Evolutionary conservation across 2,797 vertebrate genomes (phyloP).

Genomic region (Chelmon rostratus): DNA sequence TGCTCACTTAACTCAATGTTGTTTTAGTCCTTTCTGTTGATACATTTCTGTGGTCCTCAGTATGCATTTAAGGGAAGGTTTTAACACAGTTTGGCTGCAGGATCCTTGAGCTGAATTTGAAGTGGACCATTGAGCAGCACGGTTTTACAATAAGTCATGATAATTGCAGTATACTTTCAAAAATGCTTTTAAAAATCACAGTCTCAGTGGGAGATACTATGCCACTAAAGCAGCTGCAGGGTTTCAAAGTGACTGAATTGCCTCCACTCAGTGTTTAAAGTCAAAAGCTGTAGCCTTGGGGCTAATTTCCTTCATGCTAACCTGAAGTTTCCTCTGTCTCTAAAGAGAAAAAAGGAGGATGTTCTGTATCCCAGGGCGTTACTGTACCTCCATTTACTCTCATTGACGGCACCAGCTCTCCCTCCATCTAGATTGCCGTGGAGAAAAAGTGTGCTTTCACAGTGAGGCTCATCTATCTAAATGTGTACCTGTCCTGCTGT

Average conservation of each 20-base stretch:
- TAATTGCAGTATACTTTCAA: background rate
- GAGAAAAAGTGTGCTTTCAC: slow-evolving; percentile 28
- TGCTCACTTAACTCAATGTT: slow-evolving; percentile 28
- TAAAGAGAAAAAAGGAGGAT: slow-evolving; percentile 13
- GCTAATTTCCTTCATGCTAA: slow-evolving; percentile 40
- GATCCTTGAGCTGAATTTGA: background rate
- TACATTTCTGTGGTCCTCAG: slow-evolving; percentile 12
- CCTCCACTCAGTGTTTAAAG: slow-evolving; percentile 11
- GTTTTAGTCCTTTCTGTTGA: slow-evolving; percentile 16
- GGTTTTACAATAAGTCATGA: slow-evolving; percentile 5
- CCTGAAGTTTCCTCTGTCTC: slow-evolving; percentile 33
- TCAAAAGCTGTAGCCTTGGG: slow-evolving; percentile 38
- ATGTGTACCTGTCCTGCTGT: slow-evolving; percentile 24
- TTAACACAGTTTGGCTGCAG: slow-evolving; percentile 15
- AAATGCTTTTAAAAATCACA: slow-evolving; percentile 17
- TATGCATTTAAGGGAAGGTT: background rate
- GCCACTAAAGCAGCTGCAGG: slow-evolving; percentile 9
- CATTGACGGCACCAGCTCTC: slow-evolving; percentile 12
- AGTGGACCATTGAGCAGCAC: slow-evolving; percentile 12
- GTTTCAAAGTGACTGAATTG: slow-evolving; percentile 21
- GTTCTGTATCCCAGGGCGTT: slow-evolving; percentile 35
- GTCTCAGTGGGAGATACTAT: slow-evolving; percentile 16
- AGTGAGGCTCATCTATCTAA: slow-evolving; percentile 25
- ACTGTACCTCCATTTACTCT: slow-evolving; percentile 29
- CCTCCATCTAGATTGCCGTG: slow-evolving; percentile 18